Evolutionary conservation across 2,797 vertebrate species (phyloP).

Genomic region (Liparis tanakae): DNA sequence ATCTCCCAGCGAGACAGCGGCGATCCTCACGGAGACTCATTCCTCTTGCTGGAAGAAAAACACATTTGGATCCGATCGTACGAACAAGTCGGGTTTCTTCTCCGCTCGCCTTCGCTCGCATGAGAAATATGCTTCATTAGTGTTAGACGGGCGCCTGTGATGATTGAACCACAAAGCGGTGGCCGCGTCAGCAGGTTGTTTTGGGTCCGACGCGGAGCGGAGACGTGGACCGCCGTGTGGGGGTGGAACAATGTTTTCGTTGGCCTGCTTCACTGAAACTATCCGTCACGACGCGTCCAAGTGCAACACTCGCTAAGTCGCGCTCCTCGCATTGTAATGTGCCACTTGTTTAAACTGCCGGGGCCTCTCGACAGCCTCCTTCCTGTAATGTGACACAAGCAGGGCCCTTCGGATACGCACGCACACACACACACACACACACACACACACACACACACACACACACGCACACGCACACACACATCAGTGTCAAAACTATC

Average conservation of each 20-base stretch:
- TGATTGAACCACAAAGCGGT: slow-evolving; percentile 19
- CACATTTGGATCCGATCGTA: slow-evolving; percentile 33
- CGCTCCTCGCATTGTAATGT: slow-evolving; percentile 67
- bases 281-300: slow-evolving; percentile 79
- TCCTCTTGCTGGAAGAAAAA: slow-evolving; percentile 53
- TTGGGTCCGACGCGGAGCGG: slow-evolving; percentile 17
- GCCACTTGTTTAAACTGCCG: slow-evolving; percentile 78
- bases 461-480: too few species aligned
- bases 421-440: slow-evolving; percentile 39
- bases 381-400: slow-evolving; percentile 77
- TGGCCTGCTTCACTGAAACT: slow-evolving; percentile 75
- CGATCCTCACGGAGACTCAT: slow-evolving; percentile 46
- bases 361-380: slow-evolving; percentile 70
- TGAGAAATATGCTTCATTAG: slow-evolving; percentile 44
- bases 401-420: slow-evolving; percentile 46
- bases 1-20: slow-evolving; percentile 60
- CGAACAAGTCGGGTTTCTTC: slow-evolving; percentile 15
- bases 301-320: slow-evolving; percentile 61
- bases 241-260: slow-evolving; percentile 77
- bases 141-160: slow-evolving; percentile 8
- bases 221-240: slow-evolving; percentile 47
- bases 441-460: slow-evolving; percentile 41
- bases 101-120: background rate
- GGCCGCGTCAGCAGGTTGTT: slow-evolving; percentile 34
- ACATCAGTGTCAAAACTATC: slow-evolving; percentile 63